phyloP scores from a whole-genome alignment of 2,113 vertebrate species.

The Orycteropus afer region DNA sequence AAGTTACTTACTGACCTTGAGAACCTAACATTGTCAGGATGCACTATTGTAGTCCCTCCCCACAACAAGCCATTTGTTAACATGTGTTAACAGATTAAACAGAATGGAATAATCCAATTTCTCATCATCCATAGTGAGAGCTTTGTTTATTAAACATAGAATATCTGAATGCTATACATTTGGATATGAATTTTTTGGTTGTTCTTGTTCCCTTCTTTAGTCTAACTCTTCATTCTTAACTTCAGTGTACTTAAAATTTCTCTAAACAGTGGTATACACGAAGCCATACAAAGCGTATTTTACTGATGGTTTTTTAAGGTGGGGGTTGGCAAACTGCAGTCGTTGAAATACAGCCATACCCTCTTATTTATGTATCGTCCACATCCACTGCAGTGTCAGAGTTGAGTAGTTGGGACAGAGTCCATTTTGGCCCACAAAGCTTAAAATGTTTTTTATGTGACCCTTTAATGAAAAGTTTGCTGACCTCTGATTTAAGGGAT shows the following conservation, averaged over 20 bases:
- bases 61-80: background rate
- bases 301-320: background rate
- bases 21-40: background rate
- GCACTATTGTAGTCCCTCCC: background rate
- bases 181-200: background rate
- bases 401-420: background rate
- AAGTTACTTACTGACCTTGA: conserved; percentile 16
- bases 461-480: conserved; percentile 23
- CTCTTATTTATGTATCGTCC: background rate
- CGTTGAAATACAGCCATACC: background rate
- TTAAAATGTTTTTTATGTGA: background rate
- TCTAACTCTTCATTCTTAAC: background rate
- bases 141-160: conserved; percentile 26
- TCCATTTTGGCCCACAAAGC: background rate
- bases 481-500: background rate
- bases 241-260: background rate
- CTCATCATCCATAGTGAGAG: background rate
- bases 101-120: background rate
- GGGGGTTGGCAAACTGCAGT: background rate
- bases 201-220: background rate
- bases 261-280: background rate
- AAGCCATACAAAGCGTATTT: background rate
- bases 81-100: background rate
- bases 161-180: background rate
- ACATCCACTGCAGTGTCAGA: too few relatives aligned